These are phyloP conservation scores for Megaleporinus macrocephalus DNA, from an alignment of 2,113 vertebrate species.

Conservation along the genomic window DNA sequence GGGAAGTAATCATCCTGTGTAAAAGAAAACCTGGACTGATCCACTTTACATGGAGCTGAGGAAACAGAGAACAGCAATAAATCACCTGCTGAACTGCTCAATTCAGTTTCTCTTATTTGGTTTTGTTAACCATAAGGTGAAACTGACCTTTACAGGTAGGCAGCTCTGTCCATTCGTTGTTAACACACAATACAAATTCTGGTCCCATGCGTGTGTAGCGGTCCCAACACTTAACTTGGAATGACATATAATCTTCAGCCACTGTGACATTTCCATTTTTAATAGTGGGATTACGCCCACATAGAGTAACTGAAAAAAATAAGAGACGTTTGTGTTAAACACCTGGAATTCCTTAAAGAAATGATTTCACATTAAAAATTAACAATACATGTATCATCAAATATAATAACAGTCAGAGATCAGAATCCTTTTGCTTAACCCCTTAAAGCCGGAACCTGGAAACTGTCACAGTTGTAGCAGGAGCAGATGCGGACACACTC, in stretches of 20 bases:
- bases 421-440: no score
- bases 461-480: no score
- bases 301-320: no score
- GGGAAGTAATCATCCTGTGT: not conserved
- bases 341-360: no score
- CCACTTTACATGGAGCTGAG: constrained; percentile 23
- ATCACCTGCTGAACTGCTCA: not conserved
- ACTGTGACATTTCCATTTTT: not conserved
- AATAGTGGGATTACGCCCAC: no score
- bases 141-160: constrained; percentile 4
- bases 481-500: no score
- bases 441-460: no score
- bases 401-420: no score
- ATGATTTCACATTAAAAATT: no score
- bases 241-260: no score
- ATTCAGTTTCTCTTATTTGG: not conserved
- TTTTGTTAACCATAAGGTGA: not conserved
- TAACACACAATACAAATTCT: not conserved
- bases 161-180: not conserved
- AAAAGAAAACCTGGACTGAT: not conserved
- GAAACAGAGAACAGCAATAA: not conserved
- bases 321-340: no score
- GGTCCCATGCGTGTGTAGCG: not conserved
- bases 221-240: not conserved
- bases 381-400: no score